These are phyloP conservation scores for Colius striatus DNA, from an alignment of 2,113 vertebrate species.

Conservation along the genomic window DNA sequence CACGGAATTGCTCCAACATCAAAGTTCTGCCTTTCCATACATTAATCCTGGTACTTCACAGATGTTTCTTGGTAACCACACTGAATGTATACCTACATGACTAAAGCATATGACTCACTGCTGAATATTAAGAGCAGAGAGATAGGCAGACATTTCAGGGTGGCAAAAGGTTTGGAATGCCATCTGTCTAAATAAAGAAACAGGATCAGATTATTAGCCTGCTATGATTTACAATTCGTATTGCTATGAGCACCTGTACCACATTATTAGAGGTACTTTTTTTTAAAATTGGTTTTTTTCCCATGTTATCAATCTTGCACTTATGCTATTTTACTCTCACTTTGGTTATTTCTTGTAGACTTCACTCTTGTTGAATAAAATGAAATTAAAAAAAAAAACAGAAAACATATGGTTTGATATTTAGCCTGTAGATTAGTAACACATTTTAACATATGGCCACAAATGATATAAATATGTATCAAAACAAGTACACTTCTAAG, in stretches of 20 bases:
- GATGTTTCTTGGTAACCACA: neutral
- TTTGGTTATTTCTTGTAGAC: neutral
- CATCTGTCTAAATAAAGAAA: neutral
- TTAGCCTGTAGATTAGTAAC: neutral
- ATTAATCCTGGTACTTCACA: neutral
- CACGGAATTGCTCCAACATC: neutral
- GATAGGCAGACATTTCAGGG: neutral
- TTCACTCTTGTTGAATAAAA: neutral
- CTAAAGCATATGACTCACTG: neutral
- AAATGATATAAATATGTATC: neutral
- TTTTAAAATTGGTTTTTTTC: too few species aligned
- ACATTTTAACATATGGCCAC: neutral
- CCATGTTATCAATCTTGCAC: neutral
- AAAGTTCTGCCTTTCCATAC: neutral
- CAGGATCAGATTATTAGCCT: neutral
- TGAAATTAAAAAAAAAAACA: rapidly evolving
- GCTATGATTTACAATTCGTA: neutral
- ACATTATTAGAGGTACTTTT: neutral
- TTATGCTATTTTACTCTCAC: neutral
- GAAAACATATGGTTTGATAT: neutral
- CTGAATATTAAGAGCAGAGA: neutral
- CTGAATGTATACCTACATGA: neutral
- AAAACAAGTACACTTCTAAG: neutral
- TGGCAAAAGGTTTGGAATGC: neutral
- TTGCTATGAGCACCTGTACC: neutral